Evolutionary conservation across 2,888 invertebrate genomes (phyloP).

Genomic region (Frankliniella fusca): DNA sequence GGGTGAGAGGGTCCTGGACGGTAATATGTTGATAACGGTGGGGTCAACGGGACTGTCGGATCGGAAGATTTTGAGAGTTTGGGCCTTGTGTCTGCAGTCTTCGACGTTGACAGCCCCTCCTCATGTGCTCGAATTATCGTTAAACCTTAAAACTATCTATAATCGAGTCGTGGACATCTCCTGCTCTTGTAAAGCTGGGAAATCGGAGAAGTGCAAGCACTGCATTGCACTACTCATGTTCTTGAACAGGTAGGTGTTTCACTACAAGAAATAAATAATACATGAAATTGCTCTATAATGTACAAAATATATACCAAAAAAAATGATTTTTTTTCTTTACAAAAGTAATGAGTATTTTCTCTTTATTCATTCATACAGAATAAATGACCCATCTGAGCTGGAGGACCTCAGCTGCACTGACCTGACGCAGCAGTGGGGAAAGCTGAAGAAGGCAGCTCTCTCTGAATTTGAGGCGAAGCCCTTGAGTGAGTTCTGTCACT

Average conservation of each 20-base stretch:
- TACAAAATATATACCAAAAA: background rate
- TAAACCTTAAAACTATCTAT: background rate
- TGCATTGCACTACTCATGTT: background rate
- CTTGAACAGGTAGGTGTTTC: background rate
- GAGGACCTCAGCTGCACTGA: constrained; percentile 30
- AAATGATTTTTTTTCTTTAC: background rate
- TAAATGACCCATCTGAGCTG: background rate
- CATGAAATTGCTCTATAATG: no score
- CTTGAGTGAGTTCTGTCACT: constrained; percentile 24
- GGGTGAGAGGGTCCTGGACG: no score
- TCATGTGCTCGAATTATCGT: background rate
- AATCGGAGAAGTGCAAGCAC: constrained; percentile 3
- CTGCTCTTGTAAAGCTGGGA: background rate
- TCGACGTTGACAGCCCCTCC: background rate
- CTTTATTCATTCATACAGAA: background rate
- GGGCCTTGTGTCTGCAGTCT: background rate
- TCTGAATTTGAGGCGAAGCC: constrained; percentile 1
- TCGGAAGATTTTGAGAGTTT: background rate
- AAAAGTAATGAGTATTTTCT: background rate
- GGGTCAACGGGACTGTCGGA: background rate
- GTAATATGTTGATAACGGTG: no score
- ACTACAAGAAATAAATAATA: no score
- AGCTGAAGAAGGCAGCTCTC: constrained; percentile 4
- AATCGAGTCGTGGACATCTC: background rate
- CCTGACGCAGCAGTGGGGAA: constrained; percentile 28